Evolutionary conservation across 2,888 invertebrate species (phyloP).

Genomic region (Dione vanillae): DNA sequence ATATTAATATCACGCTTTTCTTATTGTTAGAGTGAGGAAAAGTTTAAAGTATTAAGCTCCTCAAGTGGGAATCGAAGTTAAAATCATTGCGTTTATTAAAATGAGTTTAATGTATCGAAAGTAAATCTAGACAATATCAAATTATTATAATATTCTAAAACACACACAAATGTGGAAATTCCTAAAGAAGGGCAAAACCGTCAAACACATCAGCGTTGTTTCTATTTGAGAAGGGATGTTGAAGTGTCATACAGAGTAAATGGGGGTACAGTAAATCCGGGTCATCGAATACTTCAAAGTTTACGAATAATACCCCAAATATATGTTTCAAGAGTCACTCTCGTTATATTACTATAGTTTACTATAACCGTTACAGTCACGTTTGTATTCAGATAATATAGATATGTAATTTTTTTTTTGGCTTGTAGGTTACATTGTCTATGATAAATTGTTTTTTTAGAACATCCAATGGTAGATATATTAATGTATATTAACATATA

Average conservation of each 20-base stretch:
- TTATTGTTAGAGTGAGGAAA: too few relatives aligned
- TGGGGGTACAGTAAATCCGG: conserved; percentile 68
- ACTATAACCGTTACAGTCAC: conserved; percentile 1
- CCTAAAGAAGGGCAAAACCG: conserved; percentile 51
- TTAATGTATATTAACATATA: too few relatives aligned
- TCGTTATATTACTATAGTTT: neutral
- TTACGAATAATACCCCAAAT: conserved; percentile 55
- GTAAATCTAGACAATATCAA: neutral
- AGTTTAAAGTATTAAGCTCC: too few relatives aligned
- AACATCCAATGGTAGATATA: too few relatives aligned
- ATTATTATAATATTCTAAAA: conserved; percentile 4
- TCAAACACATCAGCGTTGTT: conserved; percentile 66
- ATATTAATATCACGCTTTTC: too few relatives aligned
- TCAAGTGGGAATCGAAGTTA: too few relatives aligned
- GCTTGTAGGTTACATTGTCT: neutral
- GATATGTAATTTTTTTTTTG: neutral
- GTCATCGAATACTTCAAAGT: conserved; percentile 68
- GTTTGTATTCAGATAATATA: neutral
- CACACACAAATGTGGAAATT: conserved; percentile 20
- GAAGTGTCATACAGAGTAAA: conserved; percentile 71
- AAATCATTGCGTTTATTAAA: neutral
- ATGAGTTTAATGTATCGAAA: neutral
- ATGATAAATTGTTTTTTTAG: neutral
- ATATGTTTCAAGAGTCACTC: neutral
- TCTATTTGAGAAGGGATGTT: conserved; percentile 71